Base-by-base conservation (phyloP, 1,140 invertebrate species). In the Dermatophagoides farinae region DNA sequence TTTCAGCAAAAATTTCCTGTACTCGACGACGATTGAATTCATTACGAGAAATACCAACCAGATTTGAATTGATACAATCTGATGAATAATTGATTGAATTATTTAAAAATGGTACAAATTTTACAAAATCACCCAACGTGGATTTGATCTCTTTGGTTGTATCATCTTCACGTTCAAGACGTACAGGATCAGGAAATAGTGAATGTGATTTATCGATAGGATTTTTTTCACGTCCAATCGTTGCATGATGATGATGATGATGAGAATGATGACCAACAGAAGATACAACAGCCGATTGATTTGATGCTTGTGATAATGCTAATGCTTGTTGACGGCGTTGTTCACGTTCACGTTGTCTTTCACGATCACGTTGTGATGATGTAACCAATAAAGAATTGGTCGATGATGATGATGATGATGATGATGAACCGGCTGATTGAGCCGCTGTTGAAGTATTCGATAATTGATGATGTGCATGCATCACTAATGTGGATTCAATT, bases 141-240 rank as follows among this genome's bases (percentile, higher is more conserved):
- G 77, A 80, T 68, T 82, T 80, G 65, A 86, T 84, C 67, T 84
- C 78, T 67, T 82, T 79, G 54, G 77, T 79, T n/a, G 80, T 77
- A 47, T 76, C 78, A 70, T 86, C 83, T 44, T 76, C 76, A n/a
- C 52, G 31, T 1, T 52, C 47, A 22, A 40, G 9, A 14, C 46
- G 49, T 10, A 61, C 62, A 31, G 62, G 62, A 10, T 57, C 62
- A 18, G 52, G 53, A 46, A 64, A 64, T 16, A 63, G 18, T 31
- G 57, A 43, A 51, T 43, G 16, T 18, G 50, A n/a, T 25, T 57
- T 40, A 23, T 41, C 53, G 57, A 4, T 10, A 6, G 18, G 10
- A 16, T 31, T 31, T 31, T 51, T n/a, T 46, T 46, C n/a, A 4
- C 44, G 1, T 22, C 16, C 20, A 46, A 1, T 6, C 2, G 44